Evolutionary conservation across 2,888 invertebrate genomes (phyloP).

Genomic region (Linnaemya tessellans): DNA sequence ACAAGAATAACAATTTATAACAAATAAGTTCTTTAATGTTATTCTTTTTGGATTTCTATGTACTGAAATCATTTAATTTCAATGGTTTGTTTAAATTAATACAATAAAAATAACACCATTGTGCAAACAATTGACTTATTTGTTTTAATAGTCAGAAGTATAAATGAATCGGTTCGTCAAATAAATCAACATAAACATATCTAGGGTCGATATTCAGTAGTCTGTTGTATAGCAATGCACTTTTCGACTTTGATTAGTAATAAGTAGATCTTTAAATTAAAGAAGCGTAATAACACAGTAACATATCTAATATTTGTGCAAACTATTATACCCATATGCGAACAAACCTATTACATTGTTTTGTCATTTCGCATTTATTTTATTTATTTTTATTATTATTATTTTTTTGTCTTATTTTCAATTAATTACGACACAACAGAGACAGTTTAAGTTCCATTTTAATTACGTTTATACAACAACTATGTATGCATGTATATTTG

Average conservation of each 20-base stretch:
- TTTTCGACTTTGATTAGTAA: too few relatives aligned
- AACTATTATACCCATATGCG: not conserved
- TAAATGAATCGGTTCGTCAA: not conserved
- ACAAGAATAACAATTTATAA: not conserved
- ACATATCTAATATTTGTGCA: not conserved
- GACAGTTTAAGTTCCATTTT: constrained; percentile 69
- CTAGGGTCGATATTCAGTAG: too few relatives aligned
- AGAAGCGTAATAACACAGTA: too few relatives aligned
- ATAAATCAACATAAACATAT: too few relatives aligned
- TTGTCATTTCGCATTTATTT: constrained; percentile 30
- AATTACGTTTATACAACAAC: constrained; percentile 56
- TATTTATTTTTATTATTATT: not conserved
- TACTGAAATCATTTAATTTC: constrained; percentile 54
- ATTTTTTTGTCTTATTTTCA: constrained; percentile 51
- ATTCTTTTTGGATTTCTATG: constrained; percentile 1
- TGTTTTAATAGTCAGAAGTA: constrained; percentile 5
- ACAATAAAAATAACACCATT: constrained; percentile 18
- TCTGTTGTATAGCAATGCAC: too few relatives aligned
- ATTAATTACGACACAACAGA: constrained; percentile 64
- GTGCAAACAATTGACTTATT: constrained; percentile 19
- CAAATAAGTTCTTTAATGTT: constrained; percentile 1
- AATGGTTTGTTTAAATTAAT: constrained; percentile 57
- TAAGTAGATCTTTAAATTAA: too few relatives aligned
- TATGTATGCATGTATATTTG: not conserved
- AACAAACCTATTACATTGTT: not conserved